Evolutionary conservation across 2,113 vertebrate genomes (phyloP), one percentile per base, ranked within the genome.

Genomic region (Catharus fuscescens): DNA sequence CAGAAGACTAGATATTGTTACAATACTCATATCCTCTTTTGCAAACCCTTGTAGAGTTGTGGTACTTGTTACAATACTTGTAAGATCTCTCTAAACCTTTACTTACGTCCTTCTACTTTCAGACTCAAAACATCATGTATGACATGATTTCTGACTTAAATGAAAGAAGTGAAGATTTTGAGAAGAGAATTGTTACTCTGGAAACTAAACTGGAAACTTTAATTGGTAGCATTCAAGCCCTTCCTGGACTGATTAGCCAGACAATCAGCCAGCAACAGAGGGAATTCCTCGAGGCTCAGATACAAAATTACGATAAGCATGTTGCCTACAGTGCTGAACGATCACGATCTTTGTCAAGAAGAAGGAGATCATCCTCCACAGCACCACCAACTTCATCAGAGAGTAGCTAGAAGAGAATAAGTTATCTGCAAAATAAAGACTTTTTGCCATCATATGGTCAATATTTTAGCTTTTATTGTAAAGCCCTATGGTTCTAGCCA

Each of bases 401-500:
- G 98, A 99, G 99, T 98, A 99, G 99, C 98, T 99, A 99, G 98
- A 99, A 98, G 96, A 97, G 96, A 98, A 97, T 98, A 97, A 97
- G 97, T 98, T 98, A 96, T 97, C 97, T 97, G 96, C 98, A 98
- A 98, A 98, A 97, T 98, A 98, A 98, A 98, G 98, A 99, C 98
- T 99, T 98, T 99, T 98, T 98, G 99, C 99, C 99, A 99, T 99
- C 99, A 99, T 99, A 99, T 99, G 99, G 99, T 99, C 98, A 98
- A 99, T 98, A 99, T 99, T 98, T 98, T 98, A 98, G 99, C 99
- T 99, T 99, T 99, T 99, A 99, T 99, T 99, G 99, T 99, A 99
- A 99, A 99, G 99, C 99, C 99, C 99, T 99, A 99, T 98, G 98
- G 98, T 99, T 99, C 99, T 99, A 99, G 99, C 98, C 98, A 99